A percentile compares a stretch with the other conserved stretches of the same genome.
phyloP scores from a whole-genome alignment of 1,140 invertebrate genomes.

The Melitaea cinxia region DNA sequence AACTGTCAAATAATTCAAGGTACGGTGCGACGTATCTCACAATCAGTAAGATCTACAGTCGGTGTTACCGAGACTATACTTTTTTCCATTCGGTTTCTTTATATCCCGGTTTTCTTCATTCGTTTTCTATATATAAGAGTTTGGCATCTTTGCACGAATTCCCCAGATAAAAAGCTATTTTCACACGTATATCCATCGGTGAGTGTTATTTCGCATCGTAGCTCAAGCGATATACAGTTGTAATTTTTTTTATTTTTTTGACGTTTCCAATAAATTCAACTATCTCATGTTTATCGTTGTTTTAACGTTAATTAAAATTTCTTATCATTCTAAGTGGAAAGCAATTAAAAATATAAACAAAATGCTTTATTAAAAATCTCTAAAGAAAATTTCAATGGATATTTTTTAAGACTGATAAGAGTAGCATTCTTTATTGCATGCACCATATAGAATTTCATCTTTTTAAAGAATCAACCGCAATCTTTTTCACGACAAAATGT shows the following conservation, averaged over 20 bases:
- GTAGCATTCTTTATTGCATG: constrained; percentile 19
- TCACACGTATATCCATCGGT: constrained; percentile 54
- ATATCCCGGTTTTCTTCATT: constrained; percentile 69
- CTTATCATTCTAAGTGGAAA: too few species aligned
- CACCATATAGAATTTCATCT: constrained; percentile 34
- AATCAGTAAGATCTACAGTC: constrained; percentile 75
- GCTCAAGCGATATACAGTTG: too few species aligned
- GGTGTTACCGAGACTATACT: constrained; percentile 56
- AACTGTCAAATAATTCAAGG: constrained; percentile 78
- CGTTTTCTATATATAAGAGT: constrained; percentile 78
- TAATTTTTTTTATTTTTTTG: too few species aligned
- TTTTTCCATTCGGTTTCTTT: constrained; percentile 74
- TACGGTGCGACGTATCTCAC: constrained; percentile 69
- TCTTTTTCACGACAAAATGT: constrained; percentile 56
- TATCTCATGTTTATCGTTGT: too few species aligned
- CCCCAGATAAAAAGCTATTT: constrained; percentile 76
- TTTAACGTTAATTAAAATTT: too few species aligned
- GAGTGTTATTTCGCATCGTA: constrained; percentile 39
- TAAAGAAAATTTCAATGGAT: background rate
- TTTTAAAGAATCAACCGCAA: constrained; percentile 44
- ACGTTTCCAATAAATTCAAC: too few species aligned
- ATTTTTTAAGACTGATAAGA: background rate
- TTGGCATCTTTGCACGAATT: constrained; percentile 70
- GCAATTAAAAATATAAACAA: too few species aligned
- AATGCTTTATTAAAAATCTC: background rate